Evolutionary conservation across 2,888 invertebrate species (phyloP).

Genomic region (Drepana falcataria): DNA sequence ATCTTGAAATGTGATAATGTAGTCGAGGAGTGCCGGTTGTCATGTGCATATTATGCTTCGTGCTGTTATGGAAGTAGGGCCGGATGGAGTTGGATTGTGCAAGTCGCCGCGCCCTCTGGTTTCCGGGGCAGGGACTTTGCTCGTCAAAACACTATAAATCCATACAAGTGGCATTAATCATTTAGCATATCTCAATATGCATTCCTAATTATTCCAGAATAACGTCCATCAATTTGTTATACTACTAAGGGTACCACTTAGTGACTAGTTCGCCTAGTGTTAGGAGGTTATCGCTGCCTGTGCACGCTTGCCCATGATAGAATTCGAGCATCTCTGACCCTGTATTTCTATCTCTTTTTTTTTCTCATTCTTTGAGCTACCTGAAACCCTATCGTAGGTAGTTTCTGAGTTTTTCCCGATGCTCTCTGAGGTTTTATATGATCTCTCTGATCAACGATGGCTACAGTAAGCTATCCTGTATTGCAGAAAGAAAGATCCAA

Average conservation of each 20-base stretch:
- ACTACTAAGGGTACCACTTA: no score
- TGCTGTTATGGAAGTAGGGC: slow-evolving; percentile 27
- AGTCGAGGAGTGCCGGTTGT: slow-evolving; percentile 19
- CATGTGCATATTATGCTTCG: slow-evolving; percentile 24
- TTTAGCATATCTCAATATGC: slow-evolving; percentile 7
- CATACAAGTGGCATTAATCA: slow-evolving; percentile 4
- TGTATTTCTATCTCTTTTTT: no score
- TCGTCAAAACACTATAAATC: slow-evolving; percentile 1
- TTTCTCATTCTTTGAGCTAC: no score
- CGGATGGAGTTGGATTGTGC: slow-evolving; percentile 54
- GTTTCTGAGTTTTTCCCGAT: no score
- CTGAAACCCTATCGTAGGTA: no score
- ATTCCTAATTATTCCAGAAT: no score
- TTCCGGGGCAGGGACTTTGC: slow-evolving; percentile 29
- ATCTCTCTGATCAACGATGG: slow-evolving; percentile 8
- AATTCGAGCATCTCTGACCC: no score
- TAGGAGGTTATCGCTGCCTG: no score
- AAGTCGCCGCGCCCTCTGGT: slow-evolving; percentile 43
- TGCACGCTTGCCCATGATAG: no score
- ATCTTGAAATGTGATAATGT: slow-evolving; percentile 32
- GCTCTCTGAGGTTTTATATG: no score
- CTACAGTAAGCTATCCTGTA: slow-evolving; percentile 5
- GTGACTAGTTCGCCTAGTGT: no score
- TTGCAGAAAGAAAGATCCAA: neutral
- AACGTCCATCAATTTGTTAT: no score